These are phyloP conservation scores for Ostrea denselamellosa DNA, from an alignment of 1,140 invertebrate genomes.

Conservation along the genomic window DNA sequence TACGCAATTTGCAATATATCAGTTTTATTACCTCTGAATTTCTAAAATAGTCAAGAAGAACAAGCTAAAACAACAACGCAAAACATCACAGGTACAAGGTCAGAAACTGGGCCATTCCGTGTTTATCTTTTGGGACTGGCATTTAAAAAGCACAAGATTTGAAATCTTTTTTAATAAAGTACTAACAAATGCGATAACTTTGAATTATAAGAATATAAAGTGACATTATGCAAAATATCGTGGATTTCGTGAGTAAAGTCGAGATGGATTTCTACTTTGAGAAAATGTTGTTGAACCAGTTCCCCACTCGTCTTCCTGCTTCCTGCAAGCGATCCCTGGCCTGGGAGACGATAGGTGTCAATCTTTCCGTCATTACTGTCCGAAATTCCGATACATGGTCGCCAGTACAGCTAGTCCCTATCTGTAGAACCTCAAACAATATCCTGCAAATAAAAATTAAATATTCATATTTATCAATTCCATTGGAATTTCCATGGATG, in stretches of 20 bases:
- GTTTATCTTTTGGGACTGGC: too few species aligned
- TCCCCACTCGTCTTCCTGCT: background rate
- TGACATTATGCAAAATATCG: background rate
- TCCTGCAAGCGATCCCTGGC: background rate
- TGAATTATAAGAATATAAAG: background rate
- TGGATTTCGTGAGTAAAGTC: background rate
- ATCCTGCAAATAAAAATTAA: background rate
- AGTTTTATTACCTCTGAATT: too few species aligned
- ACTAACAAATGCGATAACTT: background rate
- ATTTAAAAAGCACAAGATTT: too few species aligned
- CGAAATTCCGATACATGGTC: background rate
- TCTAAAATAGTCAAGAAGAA: too few species aligned
- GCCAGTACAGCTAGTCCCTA: constrained; percentile 6
- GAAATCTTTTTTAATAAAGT: background rate
- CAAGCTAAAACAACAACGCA: too few species aligned
- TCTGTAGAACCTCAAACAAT: constrained; percentile 16
- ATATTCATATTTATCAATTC: too few species aligned
- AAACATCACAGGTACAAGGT: too few species aligned
- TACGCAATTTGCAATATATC: too few species aligned
- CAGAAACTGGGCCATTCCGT: too few species aligned
- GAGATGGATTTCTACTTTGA: background rate
- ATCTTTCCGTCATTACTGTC: background rate
- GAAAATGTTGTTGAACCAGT: background rate
- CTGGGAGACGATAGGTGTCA: background rate
- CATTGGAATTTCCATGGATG: too few species aligned